phyloP scores from a whole-genome alignment of 1,140 invertebrate species.

The Lamellibrachia luymesi region DNA sequence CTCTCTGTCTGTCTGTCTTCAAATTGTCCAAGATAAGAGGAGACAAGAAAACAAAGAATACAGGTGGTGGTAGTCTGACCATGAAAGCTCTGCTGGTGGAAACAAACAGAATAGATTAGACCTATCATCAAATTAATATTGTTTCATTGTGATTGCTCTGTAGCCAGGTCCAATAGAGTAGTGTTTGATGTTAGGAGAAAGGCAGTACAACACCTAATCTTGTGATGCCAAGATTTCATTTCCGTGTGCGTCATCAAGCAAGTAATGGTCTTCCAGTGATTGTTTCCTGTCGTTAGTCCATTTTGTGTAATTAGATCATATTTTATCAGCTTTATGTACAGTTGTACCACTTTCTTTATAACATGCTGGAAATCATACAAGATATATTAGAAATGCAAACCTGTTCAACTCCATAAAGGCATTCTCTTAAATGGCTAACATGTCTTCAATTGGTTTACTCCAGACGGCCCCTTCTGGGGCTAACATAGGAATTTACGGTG shows the following conservation, averaged over 20 bases:
- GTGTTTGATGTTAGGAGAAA: not conserved
- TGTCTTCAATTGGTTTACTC: no score
- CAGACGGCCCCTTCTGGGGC: no score
- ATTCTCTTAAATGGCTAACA: no score
- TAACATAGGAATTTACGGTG: no score
- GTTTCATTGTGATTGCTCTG: not conserved
- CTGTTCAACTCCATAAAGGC: no score
- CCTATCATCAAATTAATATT: not conserved
- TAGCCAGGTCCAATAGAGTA: not conserved
- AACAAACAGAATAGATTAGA: not conserved
- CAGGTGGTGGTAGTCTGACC: not conserved
- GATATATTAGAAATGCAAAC: no score
- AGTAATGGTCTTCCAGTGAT: not conserved
- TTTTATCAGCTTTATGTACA: not conserved
- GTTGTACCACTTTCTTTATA: not conserved
- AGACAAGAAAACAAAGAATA: not conserved
- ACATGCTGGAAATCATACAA: not conserved
- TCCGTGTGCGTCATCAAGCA: not conserved
- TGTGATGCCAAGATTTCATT: not conserved
- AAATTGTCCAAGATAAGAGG: no score
- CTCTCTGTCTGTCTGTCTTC: constrained; percentile 23
- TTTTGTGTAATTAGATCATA: not conserved
- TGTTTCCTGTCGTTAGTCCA: not conserved
- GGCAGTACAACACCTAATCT: not conserved
- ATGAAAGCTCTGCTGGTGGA: not conserved